Conservation (phyloP, 2,888 invertebrate genomes). For the Leucophenga maculata region DNA sequence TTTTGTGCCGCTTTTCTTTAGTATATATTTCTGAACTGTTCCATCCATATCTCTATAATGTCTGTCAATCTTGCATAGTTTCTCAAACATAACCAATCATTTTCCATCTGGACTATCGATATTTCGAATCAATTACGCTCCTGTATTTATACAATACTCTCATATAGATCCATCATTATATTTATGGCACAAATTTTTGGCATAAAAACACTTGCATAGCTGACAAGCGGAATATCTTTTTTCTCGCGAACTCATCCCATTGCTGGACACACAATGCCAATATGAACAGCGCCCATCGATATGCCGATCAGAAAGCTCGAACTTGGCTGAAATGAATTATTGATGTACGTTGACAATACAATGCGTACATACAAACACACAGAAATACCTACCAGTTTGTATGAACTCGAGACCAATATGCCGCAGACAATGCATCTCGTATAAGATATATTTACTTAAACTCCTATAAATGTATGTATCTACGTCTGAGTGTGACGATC, state of each 20-base stretch:
- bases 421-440: background rate
- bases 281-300: background rate
- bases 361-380: background rate
- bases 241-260: conserved; percentile 52
- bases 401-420: conserved; percentile 1
- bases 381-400: too few species aligned
- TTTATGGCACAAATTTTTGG: conserved; percentile 61
- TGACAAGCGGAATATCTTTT: conserved; percentile 64
- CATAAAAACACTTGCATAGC: conserved; percentile 55
- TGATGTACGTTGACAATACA: conserved; percentile 41
- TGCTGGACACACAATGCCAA: conserved; percentile 26
- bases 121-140: background rate
- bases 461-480: background rate
- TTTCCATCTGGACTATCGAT: too few species aligned
- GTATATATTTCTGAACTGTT: too few species aligned
- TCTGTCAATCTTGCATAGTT: too few species aligned
- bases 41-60: too few species aligned
- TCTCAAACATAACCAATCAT: too few species aligned
- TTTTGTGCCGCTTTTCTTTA: too few species aligned
- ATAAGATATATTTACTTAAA: background rate
- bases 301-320: conserved; percentile 46
- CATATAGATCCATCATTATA: conserved; percentile 53
- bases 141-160: background rate
- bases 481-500: background rate
- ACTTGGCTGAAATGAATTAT: conserved; percentile 53